Percentiles rank a stretch among this genome's conserved stretches.
Evolutionary conservation across 2,797 vertebrate genomes (phyloP).

Genomic region (Channa striata): DNA sequence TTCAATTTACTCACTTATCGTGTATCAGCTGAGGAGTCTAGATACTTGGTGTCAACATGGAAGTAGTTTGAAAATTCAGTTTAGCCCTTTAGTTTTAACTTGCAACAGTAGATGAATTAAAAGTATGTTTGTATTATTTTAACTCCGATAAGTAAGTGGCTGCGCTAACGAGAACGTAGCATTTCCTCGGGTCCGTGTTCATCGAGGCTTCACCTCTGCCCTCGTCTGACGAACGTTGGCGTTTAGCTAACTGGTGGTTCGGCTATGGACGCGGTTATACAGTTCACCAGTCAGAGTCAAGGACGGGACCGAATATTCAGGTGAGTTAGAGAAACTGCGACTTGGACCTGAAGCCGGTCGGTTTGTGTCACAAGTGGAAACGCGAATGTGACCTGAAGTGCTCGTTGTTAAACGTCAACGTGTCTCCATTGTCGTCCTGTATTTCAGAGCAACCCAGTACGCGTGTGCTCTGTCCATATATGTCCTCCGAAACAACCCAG

Average conservation of each 20-base stretch:
- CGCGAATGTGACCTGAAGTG: too few species aligned
- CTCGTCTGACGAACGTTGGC: neutral
- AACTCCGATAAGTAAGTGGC: neutral
- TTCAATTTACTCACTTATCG: neutral
- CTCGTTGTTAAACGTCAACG: too few species aligned
- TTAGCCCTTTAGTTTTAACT: neutral
- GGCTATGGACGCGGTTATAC: slow-evolving; percentile 87
- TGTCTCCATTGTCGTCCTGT: neutral
- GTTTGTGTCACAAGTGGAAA: neutral
- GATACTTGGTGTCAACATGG: neutral
- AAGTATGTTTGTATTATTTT: neutral
- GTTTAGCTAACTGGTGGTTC: neutral
- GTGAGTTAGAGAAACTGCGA: slow-evolving; percentile 63
- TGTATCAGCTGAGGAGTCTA: neutral
- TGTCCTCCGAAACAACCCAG: slow-evolving; percentile 86
- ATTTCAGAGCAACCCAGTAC: slow-evolving; percentile 93
- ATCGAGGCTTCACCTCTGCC: neutral
- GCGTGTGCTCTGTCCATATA: slow-evolving; percentile 91
- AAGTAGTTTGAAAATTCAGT: slow-evolving; percentile 18
- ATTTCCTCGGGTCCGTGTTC: neutral
- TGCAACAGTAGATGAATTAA: rapidly evolving
- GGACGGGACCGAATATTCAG: slow-evolving; percentile 93
- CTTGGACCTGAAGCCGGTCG: neutral
- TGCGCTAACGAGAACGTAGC: neutral
- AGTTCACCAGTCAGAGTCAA: slow-evolving; percentile 89